These are phyloP conservation scores for Eutolmus rufibarbis DNA, from an alignment of 2,888 invertebrate genomes.

Conservation along the genomic window DNA sequence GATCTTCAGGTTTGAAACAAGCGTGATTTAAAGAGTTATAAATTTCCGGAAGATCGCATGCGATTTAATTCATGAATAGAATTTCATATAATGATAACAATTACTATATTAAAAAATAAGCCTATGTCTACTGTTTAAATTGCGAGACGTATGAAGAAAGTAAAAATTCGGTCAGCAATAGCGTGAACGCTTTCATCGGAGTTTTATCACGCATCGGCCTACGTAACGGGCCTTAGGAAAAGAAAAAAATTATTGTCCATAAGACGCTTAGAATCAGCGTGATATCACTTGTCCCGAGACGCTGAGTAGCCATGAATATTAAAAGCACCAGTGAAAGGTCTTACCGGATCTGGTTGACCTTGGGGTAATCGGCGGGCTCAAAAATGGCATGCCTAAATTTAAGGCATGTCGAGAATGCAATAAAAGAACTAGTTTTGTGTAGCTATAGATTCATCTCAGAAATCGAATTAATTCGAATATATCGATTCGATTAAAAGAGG, in stretches of 20 bases:
- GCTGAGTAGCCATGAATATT: background rate
- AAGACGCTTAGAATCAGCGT: background rate
- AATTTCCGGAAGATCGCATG: background rate
- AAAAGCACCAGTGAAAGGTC: background rate
- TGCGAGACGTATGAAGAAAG: background rate
- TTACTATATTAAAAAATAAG: background rate
- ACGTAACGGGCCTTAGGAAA: background rate
- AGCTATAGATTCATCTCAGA: background rate
- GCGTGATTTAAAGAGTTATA: background rate
- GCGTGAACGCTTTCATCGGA: background rate
- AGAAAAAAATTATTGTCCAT: background rate
- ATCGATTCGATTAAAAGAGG: background rate
- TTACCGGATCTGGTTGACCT: background rate
- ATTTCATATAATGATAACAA: background rate
- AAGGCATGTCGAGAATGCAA: background rate
- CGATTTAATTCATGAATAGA: background rate
- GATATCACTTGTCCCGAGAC: background rate
- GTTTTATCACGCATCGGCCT: background rate
- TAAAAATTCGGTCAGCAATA: slow-evolving; percentile 23
- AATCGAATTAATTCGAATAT: background rate
- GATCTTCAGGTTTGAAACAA: background rate
- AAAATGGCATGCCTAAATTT: background rate
- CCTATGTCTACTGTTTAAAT: background rate
- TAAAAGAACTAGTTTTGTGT: background rate
- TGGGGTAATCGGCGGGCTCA: background rate